Evolutionary conservation across 2,888 invertebrate genomes (phyloP).

Genomic region (Melanophora roralis): DNA sequence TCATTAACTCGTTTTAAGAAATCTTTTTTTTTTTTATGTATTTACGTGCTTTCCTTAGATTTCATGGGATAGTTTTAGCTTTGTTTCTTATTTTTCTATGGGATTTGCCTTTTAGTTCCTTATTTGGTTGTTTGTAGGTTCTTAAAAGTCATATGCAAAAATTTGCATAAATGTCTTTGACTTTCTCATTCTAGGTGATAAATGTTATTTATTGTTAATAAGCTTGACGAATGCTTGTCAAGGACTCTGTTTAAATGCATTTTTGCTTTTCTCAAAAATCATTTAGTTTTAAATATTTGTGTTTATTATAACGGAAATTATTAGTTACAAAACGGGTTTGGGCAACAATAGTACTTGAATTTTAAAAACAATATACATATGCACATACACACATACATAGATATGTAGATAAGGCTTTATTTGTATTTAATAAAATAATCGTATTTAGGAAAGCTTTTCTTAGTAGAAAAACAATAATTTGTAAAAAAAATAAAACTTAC

Average conservation of each 20-base stretch:
- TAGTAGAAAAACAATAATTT: no score
- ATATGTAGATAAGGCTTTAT: background rate
- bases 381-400: background rate
- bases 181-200: slow-evolving; percentile 43
- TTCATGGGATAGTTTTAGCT: slow-evolving; percentile 58
- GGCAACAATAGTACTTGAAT: no score
- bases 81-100: background rate
- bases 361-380: no score
- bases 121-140: slow-evolving; percentile 18
- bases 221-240: slow-evolving; percentile 63
- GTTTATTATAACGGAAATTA: slow-evolving; percentile 45
- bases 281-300: background rate
- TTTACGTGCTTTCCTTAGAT: slow-evolving; percentile 59
- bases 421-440: no score
- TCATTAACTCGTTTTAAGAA: slow-evolving; percentile 61
- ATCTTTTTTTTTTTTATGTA: slow-evolving; percentile 52
- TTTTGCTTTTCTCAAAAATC: background rate
- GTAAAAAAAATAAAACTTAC: no score
- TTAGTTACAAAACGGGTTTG: slow-evolving; percentile 1
- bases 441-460: no score
- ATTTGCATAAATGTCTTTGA: slow-evolving; percentile 42
- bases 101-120: slow-evolving; percentile 39
- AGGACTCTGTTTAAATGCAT: slow-evolving; percentile 49
- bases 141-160: slow-evolving; percentile 11
- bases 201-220: slow-evolving; percentile 61